A percentile compares a stretch with the other conserved stretches of the same genome.
phyloP scores from a whole-genome alignment of 2,797 vertebrate species.

The Ctenochaetus hawaiiensis region DNA sequence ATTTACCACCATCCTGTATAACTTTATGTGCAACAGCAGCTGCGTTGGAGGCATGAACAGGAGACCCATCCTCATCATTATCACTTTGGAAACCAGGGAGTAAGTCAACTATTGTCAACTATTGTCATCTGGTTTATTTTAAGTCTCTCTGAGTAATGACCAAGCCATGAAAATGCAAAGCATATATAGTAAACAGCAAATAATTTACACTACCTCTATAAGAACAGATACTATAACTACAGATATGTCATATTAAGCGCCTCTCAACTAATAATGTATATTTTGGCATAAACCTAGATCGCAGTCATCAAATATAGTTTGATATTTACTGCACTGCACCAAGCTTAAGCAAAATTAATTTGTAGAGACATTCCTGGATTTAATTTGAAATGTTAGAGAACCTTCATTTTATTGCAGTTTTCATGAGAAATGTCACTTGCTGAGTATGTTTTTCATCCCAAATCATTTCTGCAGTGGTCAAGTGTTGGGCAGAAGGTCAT shows the following conservation, averaged over 20 bases:
- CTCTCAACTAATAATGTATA: neutral
- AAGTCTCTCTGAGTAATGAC: neutral
- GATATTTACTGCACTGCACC: neutral
- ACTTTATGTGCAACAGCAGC: slow-evolving; percentile 99
- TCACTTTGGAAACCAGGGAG: slow-evolving; percentile 97
- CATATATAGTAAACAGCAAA: neutral
- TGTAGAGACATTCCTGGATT: neutral
- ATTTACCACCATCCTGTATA: slow-evolving; percentile 98
- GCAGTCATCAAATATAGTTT: neutral
- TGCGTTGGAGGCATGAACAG: slow-evolving; percentile 99
- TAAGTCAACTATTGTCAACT: slow-evolving; percentile 80
- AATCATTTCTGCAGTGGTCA: slow-evolving; percentile 87
- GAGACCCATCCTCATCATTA: slow-evolving; percentile 97
- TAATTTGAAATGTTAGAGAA: neutral
- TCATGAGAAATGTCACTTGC: neutral
- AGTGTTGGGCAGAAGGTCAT: slow-evolving; percentile 95
- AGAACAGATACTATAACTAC: neutral
- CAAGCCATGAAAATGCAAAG: neutral
- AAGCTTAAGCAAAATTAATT: neutral
- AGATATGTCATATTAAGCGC: neutral
- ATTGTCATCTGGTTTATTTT: no score
- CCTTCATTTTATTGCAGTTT: neutral
- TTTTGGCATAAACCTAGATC: neutral
- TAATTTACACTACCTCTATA: neutral
- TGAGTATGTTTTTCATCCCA: neutral